Evolutionary conservation across 2,113 vertebrate species (phyloP).

Genomic region (Dipodomys spectabilis): DNA sequence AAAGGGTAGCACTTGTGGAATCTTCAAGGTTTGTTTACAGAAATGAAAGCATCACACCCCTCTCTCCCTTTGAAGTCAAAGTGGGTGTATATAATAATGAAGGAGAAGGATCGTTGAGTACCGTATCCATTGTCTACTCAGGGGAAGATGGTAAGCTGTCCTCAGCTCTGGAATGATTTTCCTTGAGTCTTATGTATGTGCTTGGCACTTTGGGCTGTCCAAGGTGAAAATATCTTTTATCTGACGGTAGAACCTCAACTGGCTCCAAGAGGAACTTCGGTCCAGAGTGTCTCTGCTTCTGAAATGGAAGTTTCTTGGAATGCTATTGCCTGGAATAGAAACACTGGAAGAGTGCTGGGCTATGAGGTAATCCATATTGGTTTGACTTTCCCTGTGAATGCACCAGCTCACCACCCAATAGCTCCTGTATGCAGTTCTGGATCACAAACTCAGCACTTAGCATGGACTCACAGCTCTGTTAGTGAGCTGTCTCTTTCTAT

Average conservation of each 20-base stretch:
- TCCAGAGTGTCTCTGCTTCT: conserved; percentile 87
- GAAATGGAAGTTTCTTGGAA: conserved; percentile 93
- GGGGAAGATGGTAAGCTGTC: conserved; percentile 90
- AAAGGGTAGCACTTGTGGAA: conserved; percentile 89
- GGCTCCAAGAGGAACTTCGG: conserved; percentile 86
- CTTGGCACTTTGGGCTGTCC: not conserved
- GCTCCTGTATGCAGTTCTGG: not conserved
- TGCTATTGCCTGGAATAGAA: conserved; percentile 86
- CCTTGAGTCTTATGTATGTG: not conserved
- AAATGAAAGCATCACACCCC: conserved; percentile 90
- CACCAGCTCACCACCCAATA: not conserved
- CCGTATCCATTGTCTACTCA: conserved; percentile 86
- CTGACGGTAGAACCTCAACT: conserved; percentile 88
- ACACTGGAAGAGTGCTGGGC: conserved; percentile 89
- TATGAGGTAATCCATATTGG: conserved; percentile 89
- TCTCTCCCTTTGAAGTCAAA: conserved; percentile 93
- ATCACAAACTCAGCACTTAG: not conserved
- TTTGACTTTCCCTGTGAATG: not conserved
- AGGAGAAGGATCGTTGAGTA: conserved; percentile 91
- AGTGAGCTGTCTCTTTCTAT: not conserved
- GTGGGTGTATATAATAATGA: conserved; percentile 92
- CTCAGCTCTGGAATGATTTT: not conserved
- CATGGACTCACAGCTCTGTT: not conserved
- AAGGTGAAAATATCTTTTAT: conserved; percentile 39
- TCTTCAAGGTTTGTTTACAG: conserved; percentile 90